These are phyloP conservation scores for Notothenia rossii DNA, from an alignment of 2,113 vertebrate genomes.

Conservation along the genomic window DNA sequence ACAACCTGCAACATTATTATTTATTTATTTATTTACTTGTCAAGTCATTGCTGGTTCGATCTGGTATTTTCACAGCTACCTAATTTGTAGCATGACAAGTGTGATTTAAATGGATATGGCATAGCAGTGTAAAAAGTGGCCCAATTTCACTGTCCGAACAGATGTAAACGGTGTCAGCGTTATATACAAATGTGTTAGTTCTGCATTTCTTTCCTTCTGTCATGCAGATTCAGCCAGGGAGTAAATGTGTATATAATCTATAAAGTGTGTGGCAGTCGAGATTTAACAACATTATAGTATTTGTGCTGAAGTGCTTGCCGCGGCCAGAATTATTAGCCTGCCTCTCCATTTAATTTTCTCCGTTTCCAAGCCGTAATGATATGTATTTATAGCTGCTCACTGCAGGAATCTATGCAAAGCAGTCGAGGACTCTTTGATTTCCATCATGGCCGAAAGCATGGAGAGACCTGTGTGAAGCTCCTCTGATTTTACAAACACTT, in stretches of 20 bases:
- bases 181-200: slow-evolving; percentile 67
- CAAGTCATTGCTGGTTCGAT: slow-evolving; percentile 57
- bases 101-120: slow-evolving; percentile 76
- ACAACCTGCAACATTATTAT: slow-evolving; percentile 59
- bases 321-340: background rate
- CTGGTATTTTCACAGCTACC: slow-evolving; percentile 72
- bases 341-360: slow-evolving; percentile 24
- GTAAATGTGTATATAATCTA: slow-evolving; percentile 2
- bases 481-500: background rate
- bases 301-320: slow-evolving; percentile 37
- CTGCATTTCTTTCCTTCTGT: slow-evolving; percentile 53
- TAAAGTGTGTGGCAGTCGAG: slow-evolving; percentile 16
- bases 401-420: slow-evolving; percentile 4
- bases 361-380: slow-evolving; percentile 4
- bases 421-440: slow-evolving; percentile 14
- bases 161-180: slow-evolving; percentile 72
- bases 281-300: slow-evolving; percentile 41
- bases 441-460: slow-evolving; percentile 18
- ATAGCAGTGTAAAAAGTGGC: slow-evolving; percentile 37
- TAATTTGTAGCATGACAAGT: slow-evolving; percentile 75
- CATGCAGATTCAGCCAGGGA: slow-evolving; percentile 22
- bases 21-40: slow-evolving; percentile 80
- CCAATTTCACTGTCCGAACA: slow-evolving; percentile 62
- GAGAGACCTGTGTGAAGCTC: slow-evolving; percentile 14
- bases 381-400: slow-evolving; percentile 15